Percentiles rank a stretch among this genome's conserved stretches.
Conservation (phyloP, 2,888 invertebrate species). For the Agriopis marginaria region DNA sequence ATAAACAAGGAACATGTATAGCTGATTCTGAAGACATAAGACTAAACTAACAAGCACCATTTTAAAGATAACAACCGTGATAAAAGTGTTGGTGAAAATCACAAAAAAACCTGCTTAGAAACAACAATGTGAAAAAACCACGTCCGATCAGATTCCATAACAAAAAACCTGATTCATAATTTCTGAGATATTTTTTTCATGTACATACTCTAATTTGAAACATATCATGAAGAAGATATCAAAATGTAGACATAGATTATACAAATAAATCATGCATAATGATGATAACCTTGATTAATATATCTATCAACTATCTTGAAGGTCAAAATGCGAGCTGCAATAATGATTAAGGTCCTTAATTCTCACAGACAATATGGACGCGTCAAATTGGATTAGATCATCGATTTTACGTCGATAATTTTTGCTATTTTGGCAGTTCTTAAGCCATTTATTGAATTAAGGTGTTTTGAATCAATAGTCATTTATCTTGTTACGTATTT, state of each 20-base stretch:
- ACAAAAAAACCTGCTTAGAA: no score
- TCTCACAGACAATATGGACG: background rate
- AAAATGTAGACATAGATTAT: background rate
- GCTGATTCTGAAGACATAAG: no score
- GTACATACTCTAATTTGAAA: background rate
- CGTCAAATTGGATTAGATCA: constrained; percentile 11
- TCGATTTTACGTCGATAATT: background rate
- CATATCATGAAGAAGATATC: background rate
- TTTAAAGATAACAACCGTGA: no score
- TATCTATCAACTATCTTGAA: background rate
- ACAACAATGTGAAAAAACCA: no score
- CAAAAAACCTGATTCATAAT: no score
- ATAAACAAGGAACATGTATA: no score
- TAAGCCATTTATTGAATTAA: constrained; percentile 10
- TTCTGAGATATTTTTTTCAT: background rate
- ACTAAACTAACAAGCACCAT: no score
- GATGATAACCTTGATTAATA: background rate
- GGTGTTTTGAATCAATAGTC: background rate
- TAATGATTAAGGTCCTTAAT: background rate
- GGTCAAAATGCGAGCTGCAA: background rate
- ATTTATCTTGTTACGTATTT: background rate
- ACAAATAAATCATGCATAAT: background rate
- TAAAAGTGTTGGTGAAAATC: no score
- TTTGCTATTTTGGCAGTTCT: background rate
- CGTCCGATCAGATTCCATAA: no score